Conservation (phyloP, 2,888 invertebrate species). For the Drosophila basisetae region DNA sequence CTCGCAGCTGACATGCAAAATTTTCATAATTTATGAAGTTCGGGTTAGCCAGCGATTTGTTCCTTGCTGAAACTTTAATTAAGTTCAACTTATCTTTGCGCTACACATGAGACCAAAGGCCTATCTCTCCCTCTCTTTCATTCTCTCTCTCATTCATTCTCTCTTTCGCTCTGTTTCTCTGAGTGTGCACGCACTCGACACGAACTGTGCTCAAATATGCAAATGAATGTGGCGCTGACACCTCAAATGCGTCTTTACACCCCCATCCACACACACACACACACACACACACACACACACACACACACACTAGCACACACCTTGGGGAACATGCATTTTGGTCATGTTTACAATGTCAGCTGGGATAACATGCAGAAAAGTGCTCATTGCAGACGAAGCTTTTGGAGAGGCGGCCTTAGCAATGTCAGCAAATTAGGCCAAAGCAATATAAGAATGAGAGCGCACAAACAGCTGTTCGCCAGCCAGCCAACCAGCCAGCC, state of each 20-base stretch:
- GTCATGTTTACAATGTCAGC: conserved; percentile 79
- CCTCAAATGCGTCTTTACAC: conserved; percentile 72
- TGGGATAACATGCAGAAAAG: conserved; percentile 67
- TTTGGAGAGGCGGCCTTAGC: conserved; percentile 58
- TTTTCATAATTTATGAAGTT: conserved; percentile 67
- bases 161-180: conserved; percentile 14
- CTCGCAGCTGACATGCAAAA: conserved; percentile 19
- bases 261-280: conserved; percentile 33
- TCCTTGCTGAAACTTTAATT: conserved; percentile 71
- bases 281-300: conserved; percentile 12
- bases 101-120: conserved; percentile 66
- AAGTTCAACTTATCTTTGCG: conserved; percentile 77
- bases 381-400: conserved; percentile 52
- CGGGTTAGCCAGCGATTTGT: conserved; percentile 61
- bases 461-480: conserved; percentile 68
- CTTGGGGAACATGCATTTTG: conserved; percentile 74
- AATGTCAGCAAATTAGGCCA: conserved; percentile 74
- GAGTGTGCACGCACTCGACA: conserved; percentile 46
- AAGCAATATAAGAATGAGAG: conserved; percentile 30
- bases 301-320: conserved; percentile 41
- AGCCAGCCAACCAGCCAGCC: conserved; percentile 12
- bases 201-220: conserved; percentile 68
- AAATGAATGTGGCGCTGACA: conserved; percentile 73
- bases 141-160: conserved; percentile 4
- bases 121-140: neutral